Evolutionary conservation across 2,113 vertebrate species (phyloP).

Genomic region (Scophthalmus maximus): DNA sequence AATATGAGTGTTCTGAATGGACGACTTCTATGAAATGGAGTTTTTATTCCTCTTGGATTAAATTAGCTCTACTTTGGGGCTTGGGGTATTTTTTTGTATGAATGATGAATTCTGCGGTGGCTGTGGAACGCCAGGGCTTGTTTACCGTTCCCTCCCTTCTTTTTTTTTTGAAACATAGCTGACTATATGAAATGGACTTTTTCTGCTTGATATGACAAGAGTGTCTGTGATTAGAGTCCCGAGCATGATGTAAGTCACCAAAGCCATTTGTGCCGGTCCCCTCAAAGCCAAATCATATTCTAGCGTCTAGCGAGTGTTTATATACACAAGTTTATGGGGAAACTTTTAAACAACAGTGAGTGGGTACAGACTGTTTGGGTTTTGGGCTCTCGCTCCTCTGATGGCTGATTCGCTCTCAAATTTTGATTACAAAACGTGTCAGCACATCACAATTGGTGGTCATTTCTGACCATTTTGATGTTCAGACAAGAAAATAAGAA

Average conservation of each 20-base stretch:
- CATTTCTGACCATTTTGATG: constrained; percentile 80
- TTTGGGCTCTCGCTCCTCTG: constrained; percentile 71
- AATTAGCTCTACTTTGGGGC: constrained; percentile 78
- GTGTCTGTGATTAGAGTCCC: constrained; percentile 79
- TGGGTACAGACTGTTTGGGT: constrained; percentile 79
- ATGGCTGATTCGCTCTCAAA: constrained; percentile 76
- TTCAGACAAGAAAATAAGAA: constrained; percentile 76
- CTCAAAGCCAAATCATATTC: constrained; percentile 79
- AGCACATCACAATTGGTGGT: constrained; percentile 78
- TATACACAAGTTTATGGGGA: constrained; percentile 78
- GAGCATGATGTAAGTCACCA: constrained; percentile 80
- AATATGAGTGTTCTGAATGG: constrained; percentile 83
- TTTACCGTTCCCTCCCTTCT: constrained; percentile 75
- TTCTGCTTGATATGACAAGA: constrained; percentile 79
- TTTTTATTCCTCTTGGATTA: constrained; percentile 81
- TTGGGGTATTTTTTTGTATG: constrained; percentile 77
- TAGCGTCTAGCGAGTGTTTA: constrained; percentile 76
- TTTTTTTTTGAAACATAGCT: constrained; percentile 58
- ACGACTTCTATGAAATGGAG: constrained; percentile 79
- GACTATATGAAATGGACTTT: constrained; percentile 75
- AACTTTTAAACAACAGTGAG: constrained; percentile 78
- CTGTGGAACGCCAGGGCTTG: constrained; percentile 75
- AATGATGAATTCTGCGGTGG: constrained; percentile 80
- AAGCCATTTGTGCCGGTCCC: constrained; percentile 74
- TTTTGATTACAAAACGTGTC: constrained; percentile 79